These are phyloP conservation scores for Zootoca vivipara DNA, from an alignment of 2,113 vertebrate species.

Conservation along the genomic window DNA sequence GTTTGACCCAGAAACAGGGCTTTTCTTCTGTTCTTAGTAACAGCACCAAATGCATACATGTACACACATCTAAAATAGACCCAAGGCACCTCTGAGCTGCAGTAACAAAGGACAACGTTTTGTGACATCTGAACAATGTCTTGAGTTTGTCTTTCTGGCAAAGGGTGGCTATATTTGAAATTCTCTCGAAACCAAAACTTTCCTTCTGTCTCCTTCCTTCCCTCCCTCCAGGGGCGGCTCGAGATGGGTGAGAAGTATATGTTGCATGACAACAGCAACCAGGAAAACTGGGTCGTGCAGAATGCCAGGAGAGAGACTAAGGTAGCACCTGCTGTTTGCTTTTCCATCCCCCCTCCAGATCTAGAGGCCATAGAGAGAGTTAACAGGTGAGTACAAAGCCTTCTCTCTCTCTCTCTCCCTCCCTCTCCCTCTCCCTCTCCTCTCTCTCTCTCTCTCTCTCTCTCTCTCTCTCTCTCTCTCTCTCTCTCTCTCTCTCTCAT, in stretches of 20 bases:
- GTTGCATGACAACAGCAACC: conserved; percentile 85
- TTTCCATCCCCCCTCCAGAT: conserved; percentile 90
- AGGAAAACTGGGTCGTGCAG: conserved; percentile 84
- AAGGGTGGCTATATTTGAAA: not conserved
- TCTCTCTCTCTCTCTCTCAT: not conserved
- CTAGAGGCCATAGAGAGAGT: conserved; percentile 79
- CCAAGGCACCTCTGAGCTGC: not conserved
- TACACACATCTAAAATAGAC: not conserved
- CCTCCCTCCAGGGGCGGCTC: conserved; percentile 78
- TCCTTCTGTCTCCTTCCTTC: not conserved
- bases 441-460: too few species aligned
- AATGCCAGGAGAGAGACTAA: conserved; percentile 73
- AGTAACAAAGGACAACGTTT: not conserved
- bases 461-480: not conserved
- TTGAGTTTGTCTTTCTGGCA: not conserved
- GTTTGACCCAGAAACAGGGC: too few species aligned
- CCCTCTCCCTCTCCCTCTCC: too few species aligned
- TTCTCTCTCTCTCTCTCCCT: not conserved
- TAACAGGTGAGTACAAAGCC: conserved; percentile 77
- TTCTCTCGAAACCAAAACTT: not conserved
- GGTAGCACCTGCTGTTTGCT: conserved; percentile 86
- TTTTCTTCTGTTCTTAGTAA: too few species aligned
- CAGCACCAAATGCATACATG: not conserved
- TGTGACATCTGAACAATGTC: not conserved
- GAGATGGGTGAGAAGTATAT: conserved; percentile 82